A percentile compares a stretch with the other conserved stretches of the same genome.
Evolutionary conservation across 2,113 vertebrate species (phyloP).

Genomic region (Sapayoa aenigma): DNA sequence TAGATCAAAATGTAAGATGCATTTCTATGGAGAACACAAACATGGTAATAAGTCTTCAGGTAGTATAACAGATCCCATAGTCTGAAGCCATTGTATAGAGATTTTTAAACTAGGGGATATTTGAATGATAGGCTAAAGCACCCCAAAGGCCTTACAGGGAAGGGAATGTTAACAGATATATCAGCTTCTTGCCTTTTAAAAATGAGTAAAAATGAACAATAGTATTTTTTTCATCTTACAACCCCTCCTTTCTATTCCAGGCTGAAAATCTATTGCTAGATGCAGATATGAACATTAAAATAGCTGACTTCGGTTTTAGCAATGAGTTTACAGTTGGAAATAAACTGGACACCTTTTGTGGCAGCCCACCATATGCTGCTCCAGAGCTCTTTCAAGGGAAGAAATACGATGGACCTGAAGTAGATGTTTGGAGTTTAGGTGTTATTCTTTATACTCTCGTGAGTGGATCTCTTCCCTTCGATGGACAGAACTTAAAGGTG

Average conservation of each 20-base stretch:
- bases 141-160: background rate
- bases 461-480: constrained; percentile 97
- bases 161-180: background rate
- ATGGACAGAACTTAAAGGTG: constrained; percentile 98
- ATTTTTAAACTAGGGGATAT: background rate
- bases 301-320: constrained; percentile 98
- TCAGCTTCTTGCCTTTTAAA: background rate
- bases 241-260: constrained; percentile 73
- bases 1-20: background rate
- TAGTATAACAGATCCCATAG: background rate
- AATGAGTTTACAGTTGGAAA: constrained; percentile 96
- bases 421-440: constrained; percentile 98
- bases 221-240: constrained; percentile 10
- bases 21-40: background rate
- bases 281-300: constrained; percentile 99
- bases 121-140: background rate
- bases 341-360: constrained; percentile 99
- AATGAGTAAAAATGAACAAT: background rate
- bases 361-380: constrained; percentile 95
- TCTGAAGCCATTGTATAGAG: background rate
- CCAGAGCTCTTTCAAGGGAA: constrained; percentile 99
- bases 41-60: background rate
- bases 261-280: constrained; percentile 98
- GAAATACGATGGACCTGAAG: constrained; percentile 97
- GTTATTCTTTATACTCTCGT: constrained; percentile 98